Base-by-base conservation (phyloP, 2,888 invertebrate genomes). In the Tetragonisca angustula region DNA sequence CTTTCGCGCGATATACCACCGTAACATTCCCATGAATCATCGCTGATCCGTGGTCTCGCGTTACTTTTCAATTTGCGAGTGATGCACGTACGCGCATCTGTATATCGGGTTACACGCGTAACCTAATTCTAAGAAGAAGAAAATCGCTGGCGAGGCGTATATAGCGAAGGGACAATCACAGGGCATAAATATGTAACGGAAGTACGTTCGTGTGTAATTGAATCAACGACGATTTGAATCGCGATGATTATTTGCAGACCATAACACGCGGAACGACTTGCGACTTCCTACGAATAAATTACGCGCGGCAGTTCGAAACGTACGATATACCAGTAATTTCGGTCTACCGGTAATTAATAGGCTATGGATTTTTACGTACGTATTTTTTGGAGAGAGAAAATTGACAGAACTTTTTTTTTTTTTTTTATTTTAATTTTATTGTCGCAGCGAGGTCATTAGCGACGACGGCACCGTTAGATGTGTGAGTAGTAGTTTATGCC, bases 131-230 rank as follows among this genome's bases (percentile, higher is more conserved):
- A 64, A 64, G 56, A 77, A 36, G 86, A 88, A 83, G 85, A 85
- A 91, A 90, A 90, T 83, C 24, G 82, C 75, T 81, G 77, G 76
- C 62, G 68, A 75, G 50, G 68, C 68, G 61, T 68, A 70, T 67
- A 52, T 4, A 32, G 59, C 43, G 71, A 68, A 72, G 81, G 67
- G 81, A 70, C 81, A 75, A 79, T 81, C 82, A 81, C 85, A 27
- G 85, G 86, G 84, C 90, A 91, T 91, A 91, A 91, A 91, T 91
- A 89, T 84, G 87, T 89, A 90, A 90, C 87, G 83, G 84, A 80
- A 81, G 85, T 90, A 86, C 89, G 85, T 88, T 88, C 87, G 75
- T 77, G 80, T 88, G 83, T 91, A 91, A 91, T 91, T 90, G 83
- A 86, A 76, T 84, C 70, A 74, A 54, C 70, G 62, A 49, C 17